Percentiles rank a stretch among this genome's conserved stretches.
Conservation (phyloP, 2,888 invertebrate genomes). For the Callyntrura guangdongensis region DNA sequence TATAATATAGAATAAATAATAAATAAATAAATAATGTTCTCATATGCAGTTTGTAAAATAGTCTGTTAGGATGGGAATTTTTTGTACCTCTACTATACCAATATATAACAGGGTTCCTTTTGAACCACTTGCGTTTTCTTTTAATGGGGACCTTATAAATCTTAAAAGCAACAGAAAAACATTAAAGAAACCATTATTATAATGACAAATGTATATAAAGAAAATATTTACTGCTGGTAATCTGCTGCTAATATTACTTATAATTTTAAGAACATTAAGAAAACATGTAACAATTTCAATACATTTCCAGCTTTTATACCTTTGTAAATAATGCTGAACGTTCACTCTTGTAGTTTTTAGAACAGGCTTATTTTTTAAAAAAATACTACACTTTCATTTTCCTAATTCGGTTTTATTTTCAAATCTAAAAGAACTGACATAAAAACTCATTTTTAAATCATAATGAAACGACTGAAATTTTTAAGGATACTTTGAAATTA, state of each 20-base stretch:
- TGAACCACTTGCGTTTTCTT: slow-evolving; percentile 7
- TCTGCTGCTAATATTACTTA: not conserved
- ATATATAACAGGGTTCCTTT: slow-evolving; percentile 23
- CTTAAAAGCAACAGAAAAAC: not conserved
- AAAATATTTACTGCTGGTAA: too few species aligned
- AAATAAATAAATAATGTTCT: too few species aligned
- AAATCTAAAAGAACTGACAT: too few species aligned
- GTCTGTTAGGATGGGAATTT: not conserved
- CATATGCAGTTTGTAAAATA: not conserved
- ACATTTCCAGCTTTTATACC: not conserved
- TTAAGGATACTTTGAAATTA: too few species aligned
- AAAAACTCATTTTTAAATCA: too few species aligned
- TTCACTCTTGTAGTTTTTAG: not conserved
- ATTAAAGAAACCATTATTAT: too few species aligned
- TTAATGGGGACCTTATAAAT: not conserved
- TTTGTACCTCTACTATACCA: not conserved
- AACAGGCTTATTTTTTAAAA: not conserved
- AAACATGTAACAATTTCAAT: not conserved
- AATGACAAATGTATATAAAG: too few species aligned
- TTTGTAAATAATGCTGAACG: too few species aligned
- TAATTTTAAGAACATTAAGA: not conserved
- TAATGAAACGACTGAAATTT: too few species aligned
- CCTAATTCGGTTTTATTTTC: too few species aligned
- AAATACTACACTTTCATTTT: not conserved
- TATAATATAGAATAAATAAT: too few species aligned